Percentiles rank a stretch among this genome's conserved stretches.
Evolutionary conservation across 2,888 invertebrate species (phyloP).

Genomic region (Cryptocheilus praepositus): DNA sequence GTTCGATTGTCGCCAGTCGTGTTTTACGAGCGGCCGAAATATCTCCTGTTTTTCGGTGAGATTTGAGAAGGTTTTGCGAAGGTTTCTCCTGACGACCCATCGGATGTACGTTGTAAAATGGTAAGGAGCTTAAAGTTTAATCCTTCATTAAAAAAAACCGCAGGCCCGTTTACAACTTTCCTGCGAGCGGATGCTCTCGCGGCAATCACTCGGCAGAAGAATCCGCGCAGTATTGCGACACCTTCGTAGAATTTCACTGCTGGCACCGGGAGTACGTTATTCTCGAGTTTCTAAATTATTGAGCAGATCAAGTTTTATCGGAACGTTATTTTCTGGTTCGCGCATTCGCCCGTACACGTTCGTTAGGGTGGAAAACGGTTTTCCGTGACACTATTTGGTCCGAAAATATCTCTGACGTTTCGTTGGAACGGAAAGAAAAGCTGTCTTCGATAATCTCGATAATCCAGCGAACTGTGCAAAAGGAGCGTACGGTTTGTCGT

Average conservation of each 20-base stretch:
- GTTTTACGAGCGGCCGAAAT: background rate
- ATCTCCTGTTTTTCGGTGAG: background rate
- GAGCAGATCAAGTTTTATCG: conserved; percentile 14
- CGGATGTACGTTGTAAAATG: conserved; percentile 27
- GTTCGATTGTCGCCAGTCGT: conserved; percentile 5
- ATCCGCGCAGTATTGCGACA: conserved; percentile 6
- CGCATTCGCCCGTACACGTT: too few species aligned
- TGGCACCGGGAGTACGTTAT: background rate
- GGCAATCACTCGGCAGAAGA: background rate
- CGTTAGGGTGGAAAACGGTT: background rate
- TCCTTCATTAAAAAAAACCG: conserved; percentile 25
- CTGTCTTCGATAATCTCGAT: conserved; percentile 54
- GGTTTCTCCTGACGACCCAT: background rate
- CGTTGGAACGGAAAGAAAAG: conserved; percentile 7
- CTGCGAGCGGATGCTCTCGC: conserved; percentile 25
- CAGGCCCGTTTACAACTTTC: conserved; percentile 12
- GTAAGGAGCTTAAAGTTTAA: conserved; percentile 27
- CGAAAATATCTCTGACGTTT: conserved; percentile 44
- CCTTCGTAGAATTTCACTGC: too few species aligned
- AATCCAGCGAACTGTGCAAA: conserved; percentile 54
- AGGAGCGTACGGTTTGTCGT: conserved; percentile 41
- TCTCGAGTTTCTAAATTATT: conserved; percentile 11
- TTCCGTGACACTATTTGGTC: conserved; percentile 2
- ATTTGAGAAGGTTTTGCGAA: background rate
- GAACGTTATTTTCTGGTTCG: too few species aligned